phyloP scores from a whole-genome alignment of 2,113 vertebrate genomes.

The Macquaria australasica region DNA sequence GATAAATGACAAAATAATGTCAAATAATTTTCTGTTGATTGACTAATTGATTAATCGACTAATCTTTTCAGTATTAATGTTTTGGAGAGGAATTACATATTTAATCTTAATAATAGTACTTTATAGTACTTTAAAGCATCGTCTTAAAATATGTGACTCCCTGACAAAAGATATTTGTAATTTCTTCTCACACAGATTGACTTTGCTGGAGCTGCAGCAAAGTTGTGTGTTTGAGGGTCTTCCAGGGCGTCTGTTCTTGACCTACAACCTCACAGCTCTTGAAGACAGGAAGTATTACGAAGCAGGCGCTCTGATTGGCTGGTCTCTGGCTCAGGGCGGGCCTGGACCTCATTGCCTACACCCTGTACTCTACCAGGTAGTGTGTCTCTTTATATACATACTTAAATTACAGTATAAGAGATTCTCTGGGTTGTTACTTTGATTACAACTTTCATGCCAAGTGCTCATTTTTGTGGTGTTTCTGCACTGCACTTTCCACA shows the following conservation, averaged over 20 bases:
- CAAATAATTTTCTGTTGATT: not conserved
- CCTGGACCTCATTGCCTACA: slow-evolving; percentile 77
- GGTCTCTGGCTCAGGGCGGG: slow-evolving; percentile 78
- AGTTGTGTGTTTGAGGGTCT: slow-evolving; percentile 76
- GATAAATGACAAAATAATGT: not conserved
- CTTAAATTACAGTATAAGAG: not conserved
- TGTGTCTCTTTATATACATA: not conserved
- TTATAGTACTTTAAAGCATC: not conserved
- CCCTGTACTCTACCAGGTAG: slow-evolving; percentile 75
- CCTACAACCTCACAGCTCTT: slow-evolving; percentile 72
- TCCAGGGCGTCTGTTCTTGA: slow-evolving; percentile 72
- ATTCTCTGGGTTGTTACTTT: not conserved
- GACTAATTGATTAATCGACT: not conserved
- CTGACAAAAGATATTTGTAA: not conserved
- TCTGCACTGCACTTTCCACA: no score
- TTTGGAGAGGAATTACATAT: not conserved
- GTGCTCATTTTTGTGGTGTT: no score
- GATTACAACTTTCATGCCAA: not conserved
- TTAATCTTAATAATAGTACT: not conserved
- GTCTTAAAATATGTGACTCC: not conserved
- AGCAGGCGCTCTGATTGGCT: slow-evolving; percentile 78
- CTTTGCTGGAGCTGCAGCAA: slow-evolving; percentile 72
- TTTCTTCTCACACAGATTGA: slow-evolving; percentile 55
- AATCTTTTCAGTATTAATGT: not conserved
- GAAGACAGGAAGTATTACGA: slow-evolving; percentile 71